A percentile compares a stretch with the other conserved stretches of the same genome.
These are phyloP conservation scores for Caenorhabditis inopinata DNA, from an alignment of 1,140 invertebrate species.

Conservation along the genomic window DNA sequence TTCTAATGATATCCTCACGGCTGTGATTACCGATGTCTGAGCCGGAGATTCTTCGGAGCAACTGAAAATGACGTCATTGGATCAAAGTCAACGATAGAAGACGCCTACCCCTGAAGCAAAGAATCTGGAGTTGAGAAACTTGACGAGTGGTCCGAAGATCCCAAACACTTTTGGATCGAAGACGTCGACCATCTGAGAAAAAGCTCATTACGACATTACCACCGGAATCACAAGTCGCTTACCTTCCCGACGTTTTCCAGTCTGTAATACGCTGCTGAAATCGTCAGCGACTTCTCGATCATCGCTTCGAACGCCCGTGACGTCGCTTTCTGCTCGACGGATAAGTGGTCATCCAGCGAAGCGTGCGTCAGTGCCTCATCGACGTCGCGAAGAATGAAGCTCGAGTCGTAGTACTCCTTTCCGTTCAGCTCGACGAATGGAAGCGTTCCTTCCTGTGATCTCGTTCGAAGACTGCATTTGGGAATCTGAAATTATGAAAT, in stretches of 20 bases:
- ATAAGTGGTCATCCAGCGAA: slow-evolving; percentile 77
- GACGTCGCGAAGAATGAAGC: slow-evolving; percentile 75
- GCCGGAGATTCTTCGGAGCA: not conserved
- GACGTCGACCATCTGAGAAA: not conserved
- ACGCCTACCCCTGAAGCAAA: not conserved
- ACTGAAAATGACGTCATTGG: not conserved
- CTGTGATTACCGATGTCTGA: slow-evolving; percentile 27
- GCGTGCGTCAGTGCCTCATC: slow-evolving; percentile 77
- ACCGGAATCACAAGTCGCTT: not conserved
- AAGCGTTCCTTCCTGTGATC: slow-evolving; percentile 84
- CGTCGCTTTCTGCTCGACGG: slow-evolving; percentile 80
- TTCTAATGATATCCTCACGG: slow-evolving; percentile 80
- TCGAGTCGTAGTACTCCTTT: slow-evolving; percentile 84
- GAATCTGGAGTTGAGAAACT: not conserved
- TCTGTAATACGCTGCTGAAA: not conserved
- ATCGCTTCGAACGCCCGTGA: slow-evolving; percentile 89
- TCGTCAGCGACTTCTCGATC: slow-evolving; percentile 80
- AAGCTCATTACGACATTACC: not conserved
- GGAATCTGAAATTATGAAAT: not conserved
- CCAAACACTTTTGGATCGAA: not conserved
- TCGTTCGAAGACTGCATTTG: not conserved
- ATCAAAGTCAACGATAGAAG: not conserved
- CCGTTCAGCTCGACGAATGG: slow-evolving; percentile 90
- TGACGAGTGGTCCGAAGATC: not conserved
- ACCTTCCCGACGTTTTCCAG: slow-evolving; percentile 4